phyloP scores from a whole-genome alignment of 1,140 invertebrate species.

The Thalassaphorura encarpata region DNA sequence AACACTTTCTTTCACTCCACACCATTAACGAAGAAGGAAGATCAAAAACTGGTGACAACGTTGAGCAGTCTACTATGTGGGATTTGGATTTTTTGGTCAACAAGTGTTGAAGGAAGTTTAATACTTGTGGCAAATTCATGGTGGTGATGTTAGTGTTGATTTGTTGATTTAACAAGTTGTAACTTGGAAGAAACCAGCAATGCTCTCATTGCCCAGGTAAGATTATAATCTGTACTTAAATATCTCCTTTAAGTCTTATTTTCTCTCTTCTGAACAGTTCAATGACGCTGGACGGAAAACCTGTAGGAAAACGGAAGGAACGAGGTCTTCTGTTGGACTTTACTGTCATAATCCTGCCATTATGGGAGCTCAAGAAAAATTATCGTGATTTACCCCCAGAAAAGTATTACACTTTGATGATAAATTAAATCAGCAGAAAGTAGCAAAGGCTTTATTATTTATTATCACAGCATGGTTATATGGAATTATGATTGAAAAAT shows the following conservation, averaged over 20 bases:
- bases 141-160: slow-evolving; percentile 82
- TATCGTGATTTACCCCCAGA: slow-evolving; percentile 63
- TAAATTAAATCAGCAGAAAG: too few relatives aligned
- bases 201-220: slow-evolving; percentile 45
- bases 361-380: slow-evolving; percentile 65
- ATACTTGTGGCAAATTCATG: slow-evolving; percentile 89
- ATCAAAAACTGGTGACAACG: too few relatives aligned
- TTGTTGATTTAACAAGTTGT: slow-evolving; percentile 84
- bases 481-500: too few relatives aligned
- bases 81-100: too few relatives aligned
- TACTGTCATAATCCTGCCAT: slow-evolving; percentile 66
- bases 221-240: slow-evolving; percentile 11
- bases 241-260: slow-evolving; percentile 3
- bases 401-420: slow-evolving; percentile 66
- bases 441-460: too few relatives aligned
- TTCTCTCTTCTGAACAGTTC: slow-evolving; percentile 47
- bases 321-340: slow-evolving; percentile 69
- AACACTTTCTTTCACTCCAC: too few relatives aligned
- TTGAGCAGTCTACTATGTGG: too few relatives aligned
- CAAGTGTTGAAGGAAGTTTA: slow-evolving; percentile 71
- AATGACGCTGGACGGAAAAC: slow-evolving; percentile 65
- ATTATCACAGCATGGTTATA: too few relatives aligned
- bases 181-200: slow-evolving; percentile 53
- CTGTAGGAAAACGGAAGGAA: slow-evolving; percentile 64
- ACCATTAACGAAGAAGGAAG: too few relatives aligned